Evolutionary conservation across 2,797 vertebrate genomes (phyloP), one percentile per base, ranked within the genome.

Genomic region (Leptodactylus fallax): DNA sequence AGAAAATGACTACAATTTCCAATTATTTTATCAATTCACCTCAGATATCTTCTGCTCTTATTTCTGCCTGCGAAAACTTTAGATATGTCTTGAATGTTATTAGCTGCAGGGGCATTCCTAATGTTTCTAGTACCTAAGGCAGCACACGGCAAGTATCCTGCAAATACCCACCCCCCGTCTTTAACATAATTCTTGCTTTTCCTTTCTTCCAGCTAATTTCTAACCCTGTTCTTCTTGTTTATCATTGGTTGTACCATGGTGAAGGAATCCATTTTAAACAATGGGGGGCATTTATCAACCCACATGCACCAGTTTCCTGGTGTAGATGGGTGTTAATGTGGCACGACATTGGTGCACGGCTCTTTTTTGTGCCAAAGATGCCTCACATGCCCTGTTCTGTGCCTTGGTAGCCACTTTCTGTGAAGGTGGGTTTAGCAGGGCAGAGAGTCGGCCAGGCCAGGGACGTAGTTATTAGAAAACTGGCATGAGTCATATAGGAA

Each of bases 51-150:
- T 16, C 11, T 27, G 36, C 21, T 45, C 10, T 45, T 7, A 5
- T 61, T 8, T 11, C 60, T 5, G 25, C 56, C 55, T 60, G 19
- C 17, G 61, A 61, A 36, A 61, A 45, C 60, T 80, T 51, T 25
- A 82, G 51, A 53, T 69, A 67, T 53, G 7, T 82, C 63, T 82
- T 67, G 23, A 58, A 67, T 82, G 49, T 55, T 69, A 82, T 17
- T 21, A 82, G 47, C 81, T 69, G 45, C 13, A 69, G 81, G 61
- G 81, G 16, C 47, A 82, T 82, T 82, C 47, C 61, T 82, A 25
- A 53, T 23, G 69, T 82, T 69, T 55, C 69, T 25, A 53, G 81
- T 23, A 27, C 81, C 81, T 19, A 19, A 69, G 47, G 81, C 81
- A 23, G 80, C n/a, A 65, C 14, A 55, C 9, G 14, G 11, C 27